Percentiles rank a stretch among this genome's conserved stretches.
phyloP scores from a whole-genome alignment of 2,888 invertebrate species.

The Acronicta psi region DNA sequence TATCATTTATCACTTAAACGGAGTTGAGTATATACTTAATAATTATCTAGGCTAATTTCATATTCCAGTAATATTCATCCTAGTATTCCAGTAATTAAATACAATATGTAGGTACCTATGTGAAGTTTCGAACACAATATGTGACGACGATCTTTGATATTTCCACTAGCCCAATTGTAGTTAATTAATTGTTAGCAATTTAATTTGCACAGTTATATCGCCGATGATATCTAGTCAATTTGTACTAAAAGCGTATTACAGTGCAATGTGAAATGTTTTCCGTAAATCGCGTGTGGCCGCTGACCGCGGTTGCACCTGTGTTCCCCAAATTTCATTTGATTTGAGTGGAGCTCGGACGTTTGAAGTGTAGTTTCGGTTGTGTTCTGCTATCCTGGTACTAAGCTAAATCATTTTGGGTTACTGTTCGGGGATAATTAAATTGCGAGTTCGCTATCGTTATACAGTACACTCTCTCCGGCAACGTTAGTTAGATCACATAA shows the following conservation, averaged over 20 bases:
- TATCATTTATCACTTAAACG: too few species aligned
- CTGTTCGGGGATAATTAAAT: conserved; percentile 62
- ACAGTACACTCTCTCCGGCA: too few species aligned
- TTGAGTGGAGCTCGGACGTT: conserved; percentile 58
- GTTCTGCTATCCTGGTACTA: conserved; percentile 65
- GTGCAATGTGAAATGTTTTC: conserved; percentile 54
- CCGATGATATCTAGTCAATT: conserved; percentile 53
- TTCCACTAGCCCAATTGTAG: conserved; percentile 5
- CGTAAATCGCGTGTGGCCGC: conserved; percentile 47
- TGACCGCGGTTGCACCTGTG: conserved; percentile 51
- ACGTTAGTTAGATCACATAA: too few species aligned
- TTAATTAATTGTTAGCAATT: conserved; percentile 9
- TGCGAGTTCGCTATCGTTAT: conserved; percentile 40
- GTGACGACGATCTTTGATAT: conserved; percentile 13
- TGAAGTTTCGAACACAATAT: conserved; percentile 15
- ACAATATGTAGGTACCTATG: conserved; percentile 13
- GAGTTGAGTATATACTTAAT: too few species aligned
- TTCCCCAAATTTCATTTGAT: conserved; percentile 67
- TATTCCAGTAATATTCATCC: too few species aligned
- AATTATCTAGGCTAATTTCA: too few species aligned
- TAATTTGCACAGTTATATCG: conserved; percentile 27
- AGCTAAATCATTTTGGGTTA: conserved; percentile 58
- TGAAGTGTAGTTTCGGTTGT: conserved; percentile 59
- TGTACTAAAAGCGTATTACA: conserved; percentile 53
- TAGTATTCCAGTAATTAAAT: conserved; percentile 7